Evolutionary conservation across 2,888 invertebrate genomes (phyloP).

Genomic region (Mythimna ferrago): DNA sequence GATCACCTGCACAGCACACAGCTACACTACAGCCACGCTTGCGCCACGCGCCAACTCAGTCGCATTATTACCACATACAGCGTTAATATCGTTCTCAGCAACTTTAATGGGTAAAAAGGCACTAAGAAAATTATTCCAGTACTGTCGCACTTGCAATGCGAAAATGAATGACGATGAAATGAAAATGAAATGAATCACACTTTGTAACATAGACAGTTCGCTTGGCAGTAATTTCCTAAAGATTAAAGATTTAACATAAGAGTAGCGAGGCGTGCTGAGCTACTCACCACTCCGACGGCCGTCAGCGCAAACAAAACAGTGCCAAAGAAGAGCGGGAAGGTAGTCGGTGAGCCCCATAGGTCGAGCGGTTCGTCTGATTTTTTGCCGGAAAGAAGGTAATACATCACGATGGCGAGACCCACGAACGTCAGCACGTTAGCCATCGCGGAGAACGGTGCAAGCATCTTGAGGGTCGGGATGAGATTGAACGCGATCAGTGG

Average conservation of each 20-base stretch:
- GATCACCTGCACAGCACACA: constrained; percentile 92
- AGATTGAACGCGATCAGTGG: constrained; percentile 93
- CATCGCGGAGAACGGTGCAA: constrained; percentile 96
- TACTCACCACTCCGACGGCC: constrained; percentile 94
- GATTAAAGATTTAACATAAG: neutral
- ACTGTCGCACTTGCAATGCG: constrained; percentile 22
- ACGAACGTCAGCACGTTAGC: constrained; percentile 95
- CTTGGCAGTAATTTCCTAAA: constrained; percentile 3
- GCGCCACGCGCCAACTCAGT: neutral
- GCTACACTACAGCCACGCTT: neutral
- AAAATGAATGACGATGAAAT: constrained; percentile 13
- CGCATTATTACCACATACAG: neutral
- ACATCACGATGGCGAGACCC: constrained; percentile 94
- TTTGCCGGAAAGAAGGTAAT: constrained; percentile 90
- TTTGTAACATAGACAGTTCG: constrained; percentile 14
- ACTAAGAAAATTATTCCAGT: neutral
- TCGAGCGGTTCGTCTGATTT: constrained; percentile 82
- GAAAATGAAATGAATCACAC: no score
- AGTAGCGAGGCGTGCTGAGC: neutral
- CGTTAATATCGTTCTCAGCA: neutral
- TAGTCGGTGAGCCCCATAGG: constrained; percentile 82
- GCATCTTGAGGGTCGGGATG: constrained; percentile 93
- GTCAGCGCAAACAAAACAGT: constrained; percentile 97
- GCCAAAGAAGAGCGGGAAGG: constrained; percentile 91
- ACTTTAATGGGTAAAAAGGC: neutral